Evolutionary conservation across 2,888 invertebrate species (phyloP).

Genomic region (Ochropacha duplaris): DNA sequence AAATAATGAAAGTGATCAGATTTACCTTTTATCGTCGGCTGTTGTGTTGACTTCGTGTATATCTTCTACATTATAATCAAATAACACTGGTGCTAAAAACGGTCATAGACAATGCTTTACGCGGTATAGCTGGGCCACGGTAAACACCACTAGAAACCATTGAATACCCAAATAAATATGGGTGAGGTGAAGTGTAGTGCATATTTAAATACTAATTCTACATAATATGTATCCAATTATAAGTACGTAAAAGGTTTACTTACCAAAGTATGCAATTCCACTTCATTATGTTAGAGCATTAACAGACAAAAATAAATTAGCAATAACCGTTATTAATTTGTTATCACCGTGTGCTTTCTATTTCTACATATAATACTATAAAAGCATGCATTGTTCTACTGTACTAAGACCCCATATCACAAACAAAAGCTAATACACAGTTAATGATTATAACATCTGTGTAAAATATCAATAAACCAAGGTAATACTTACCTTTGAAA

Average conservation of each 20-base stretch:
- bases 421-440: constrained; percentile 59
- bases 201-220: constrained; percentile 42
- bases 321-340: constrained; percentile 40
- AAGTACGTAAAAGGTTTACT: constrained; percentile 59
- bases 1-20: constrained; percentile 51
- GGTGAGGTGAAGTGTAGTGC: constrained; percentile 58
- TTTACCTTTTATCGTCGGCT: constrained; percentile 61
- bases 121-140: constrained; percentile 39
- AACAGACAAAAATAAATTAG: constrained; percentile 47
- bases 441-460: constrained; percentile 37
- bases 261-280: constrained; percentile 59
- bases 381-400: constrained; percentile 65
- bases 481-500: constrained; percentile 61
- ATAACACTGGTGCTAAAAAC: constrained; percentile 44
- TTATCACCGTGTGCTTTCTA: constrained; percentile 30
- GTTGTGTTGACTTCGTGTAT: constrained; percentile 32
- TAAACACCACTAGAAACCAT: constrained; percentile 34
- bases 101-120: constrained; percentile 14
- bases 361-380: constrained; percentile 37
- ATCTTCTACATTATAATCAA: constrained; percentile 54
- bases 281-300: constrained; percentile 51
- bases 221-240: constrained; percentile 38
- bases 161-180: constrained; percentile 39
- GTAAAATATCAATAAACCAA: constrained; percentile 30
- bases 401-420: constrained; percentile 59